Conservation (phyloP, 2,888 invertebrate genomes). For the Tetrapedia diversipes region DNA sequence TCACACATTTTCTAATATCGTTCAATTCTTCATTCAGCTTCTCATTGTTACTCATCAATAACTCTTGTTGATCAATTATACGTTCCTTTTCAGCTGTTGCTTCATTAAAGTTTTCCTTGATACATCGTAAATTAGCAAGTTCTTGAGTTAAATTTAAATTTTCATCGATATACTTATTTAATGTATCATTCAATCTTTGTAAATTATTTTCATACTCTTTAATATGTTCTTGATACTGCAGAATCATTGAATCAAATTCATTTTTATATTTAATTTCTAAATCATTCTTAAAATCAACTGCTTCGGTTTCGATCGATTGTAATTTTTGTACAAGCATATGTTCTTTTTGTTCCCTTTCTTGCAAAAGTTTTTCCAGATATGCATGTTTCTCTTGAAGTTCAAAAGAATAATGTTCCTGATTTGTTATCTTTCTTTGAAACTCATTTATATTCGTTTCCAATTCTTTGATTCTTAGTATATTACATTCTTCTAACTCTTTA, state of each 20-base stretch:
- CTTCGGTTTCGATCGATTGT: constrained; percentile 68
- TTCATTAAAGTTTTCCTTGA: constrained; percentile 35
- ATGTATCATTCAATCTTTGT: constrained; percentile 45
- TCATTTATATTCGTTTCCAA: constrained; percentile 75
- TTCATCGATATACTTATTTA: constrained; percentile 77
- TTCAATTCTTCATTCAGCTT: constrained; percentile 77
- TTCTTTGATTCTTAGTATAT: constrained; percentile 69
- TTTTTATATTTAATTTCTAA: constrained; percentile 25
- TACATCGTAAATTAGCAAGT: constrained; percentile 71
- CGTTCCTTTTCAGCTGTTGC: constrained; percentile 34
- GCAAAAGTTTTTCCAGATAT: constrained; percentile 67
- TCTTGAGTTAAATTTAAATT: constrained; percentile 83
- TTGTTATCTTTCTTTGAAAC: constrained; percentile 67
- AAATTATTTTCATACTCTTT: constrained; percentile 51
- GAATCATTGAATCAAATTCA: constrained; percentile 32
- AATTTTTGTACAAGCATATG: constrained; percentile 69
- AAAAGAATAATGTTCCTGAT: constrained; percentile 63
- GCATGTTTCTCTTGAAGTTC: constrained; percentile 56
- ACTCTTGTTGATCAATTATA: constrained; percentile 6
- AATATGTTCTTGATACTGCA: constrained; percentile 34
- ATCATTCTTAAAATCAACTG: constrained; percentile 43
- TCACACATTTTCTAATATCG: constrained; percentile 63
- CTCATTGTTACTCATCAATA: constrained; percentile 67
- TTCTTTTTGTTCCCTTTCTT: constrained; percentile 73
- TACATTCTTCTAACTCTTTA: constrained; percentile 68